Evolutionary conservation across 2,113 vertebrate genomes (phyloP).

Genomic region (Cynocephalus volans): DNA sequence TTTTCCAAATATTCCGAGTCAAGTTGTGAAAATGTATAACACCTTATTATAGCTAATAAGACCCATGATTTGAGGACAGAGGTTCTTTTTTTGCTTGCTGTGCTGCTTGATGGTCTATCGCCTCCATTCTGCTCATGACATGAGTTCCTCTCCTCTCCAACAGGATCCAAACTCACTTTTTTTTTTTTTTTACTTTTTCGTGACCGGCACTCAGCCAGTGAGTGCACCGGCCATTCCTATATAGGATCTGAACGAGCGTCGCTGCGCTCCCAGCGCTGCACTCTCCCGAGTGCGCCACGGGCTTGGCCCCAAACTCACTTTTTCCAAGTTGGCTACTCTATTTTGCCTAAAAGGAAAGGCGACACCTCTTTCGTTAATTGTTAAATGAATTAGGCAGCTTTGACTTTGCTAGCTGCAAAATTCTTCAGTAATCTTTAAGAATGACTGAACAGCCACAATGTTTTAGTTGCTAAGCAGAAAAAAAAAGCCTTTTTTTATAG

Average conservation of each 20-base stretch:
- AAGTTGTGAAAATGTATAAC: background rate
- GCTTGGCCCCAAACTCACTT: too few relatives aligned
- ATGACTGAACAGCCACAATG: background rate
- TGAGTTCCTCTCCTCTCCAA: too few relatives aligned
- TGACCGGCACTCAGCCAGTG: too few relatives aligned
- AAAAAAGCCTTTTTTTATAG: background rate
- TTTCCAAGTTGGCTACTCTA: background rate
- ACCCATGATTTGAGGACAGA: background rate
- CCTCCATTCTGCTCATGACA: too few relatives aligned
- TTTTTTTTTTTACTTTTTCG: too few relatives aligned
- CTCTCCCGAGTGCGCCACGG: too few relatives aligned
- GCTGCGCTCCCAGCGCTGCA: too few relatives aligned
- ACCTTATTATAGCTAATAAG: background rate
- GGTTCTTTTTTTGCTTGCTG: background rate
- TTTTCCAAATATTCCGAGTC: constrained; percentile 31
- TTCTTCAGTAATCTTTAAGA: constrained; percentile 9
- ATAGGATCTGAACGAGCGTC: too few relatives aligned
- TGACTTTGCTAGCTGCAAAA: background rate
- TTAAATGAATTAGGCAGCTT: background rate
- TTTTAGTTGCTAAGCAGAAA: background rate
- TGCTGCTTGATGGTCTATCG: background rate
- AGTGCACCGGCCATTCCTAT: too few relatives aligned
- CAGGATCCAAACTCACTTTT: too few relatives aligned
- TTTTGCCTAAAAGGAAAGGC: background rate
- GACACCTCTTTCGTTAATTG: background rate